These are phyloP conservation scores for Plebejus argus DNA, from an alignment of 2,888 invertebrate species.

Conservation along the genomic window DNA sequence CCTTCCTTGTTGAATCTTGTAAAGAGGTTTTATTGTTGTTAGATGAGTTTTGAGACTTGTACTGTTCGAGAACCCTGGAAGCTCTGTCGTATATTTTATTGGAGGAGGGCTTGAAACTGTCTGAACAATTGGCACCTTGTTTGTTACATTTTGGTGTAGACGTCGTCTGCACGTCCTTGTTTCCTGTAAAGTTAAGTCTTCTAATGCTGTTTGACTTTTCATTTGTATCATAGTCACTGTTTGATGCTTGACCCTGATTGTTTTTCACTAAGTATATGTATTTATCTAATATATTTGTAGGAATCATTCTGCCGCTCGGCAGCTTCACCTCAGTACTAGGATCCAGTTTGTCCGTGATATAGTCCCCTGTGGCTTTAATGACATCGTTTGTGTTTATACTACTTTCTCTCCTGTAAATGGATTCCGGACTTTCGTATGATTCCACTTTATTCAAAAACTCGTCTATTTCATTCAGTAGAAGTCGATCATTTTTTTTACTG, in stretches of 20 bases:
- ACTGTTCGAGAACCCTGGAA: conserved; percentile 70
- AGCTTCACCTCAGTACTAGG: conserved; percentile 57
- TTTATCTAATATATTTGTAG: conserved; percentile 65
- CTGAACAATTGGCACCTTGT: conserved; percentile 48
- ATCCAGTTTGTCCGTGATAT: conserved; percentile 64
- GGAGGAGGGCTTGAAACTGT: conserved; percentile 64
- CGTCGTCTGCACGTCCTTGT: conserved; percentile 67
- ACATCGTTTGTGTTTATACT: conserved; percentile 60
- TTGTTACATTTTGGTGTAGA: conserved; percentile 64
- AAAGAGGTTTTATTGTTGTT: conserved; percentile 52
- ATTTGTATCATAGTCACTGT: conserved; percentile 42
- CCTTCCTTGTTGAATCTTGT: conserved; percentile 48
- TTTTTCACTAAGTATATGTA: conserved; percentile 73
- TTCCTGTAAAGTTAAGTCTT: conserved; percentile 63
- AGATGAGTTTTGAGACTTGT: conserved; percentile 61
- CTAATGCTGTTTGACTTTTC: conserved; percentile 60
- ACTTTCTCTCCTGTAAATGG: conserved; percentile 54
- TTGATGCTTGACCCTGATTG: conserved; percentile 48
- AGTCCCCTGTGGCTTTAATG: conserved; percentile 69
- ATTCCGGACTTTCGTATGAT: conserved; percentile 66
- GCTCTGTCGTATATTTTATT: conserved; percentile 72
- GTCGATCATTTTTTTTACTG: conserved; percentile 69
- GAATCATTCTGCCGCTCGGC: conserved; percentile 63
- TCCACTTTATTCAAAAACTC: conserved; percentile 74
- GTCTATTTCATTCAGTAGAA: conserved; percentile 73